Conservation (phyloP, 2,797 vertebrate species). For the Streptopelia turtur region DNA sequence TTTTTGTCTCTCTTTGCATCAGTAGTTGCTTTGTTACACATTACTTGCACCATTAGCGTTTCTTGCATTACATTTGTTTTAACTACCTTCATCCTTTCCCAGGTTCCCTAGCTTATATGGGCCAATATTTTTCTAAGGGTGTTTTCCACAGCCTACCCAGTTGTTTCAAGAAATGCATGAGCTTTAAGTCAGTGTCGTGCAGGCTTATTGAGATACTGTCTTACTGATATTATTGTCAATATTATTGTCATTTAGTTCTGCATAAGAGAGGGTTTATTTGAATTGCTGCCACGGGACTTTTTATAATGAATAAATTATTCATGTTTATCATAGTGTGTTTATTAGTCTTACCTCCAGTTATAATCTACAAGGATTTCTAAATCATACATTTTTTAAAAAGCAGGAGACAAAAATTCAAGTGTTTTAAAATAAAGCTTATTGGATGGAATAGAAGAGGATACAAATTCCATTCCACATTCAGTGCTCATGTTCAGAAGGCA, state of each 20-base stretch:
- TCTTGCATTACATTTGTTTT: background rate
- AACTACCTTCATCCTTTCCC: background rate
- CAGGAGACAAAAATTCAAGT: background rate
- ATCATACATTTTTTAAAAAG: background rate
- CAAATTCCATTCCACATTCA: background rate
- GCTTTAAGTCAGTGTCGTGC: background rate
- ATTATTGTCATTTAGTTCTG: background rate
- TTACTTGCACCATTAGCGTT: accelerated
- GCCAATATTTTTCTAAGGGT: background rate
- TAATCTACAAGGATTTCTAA: background rate
- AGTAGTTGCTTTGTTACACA: background rate
- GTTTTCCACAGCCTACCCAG: background rate
- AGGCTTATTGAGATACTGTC: background rate
- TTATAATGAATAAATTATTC: background rate
- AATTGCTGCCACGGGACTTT: background rate
- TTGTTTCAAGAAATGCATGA: background rate
- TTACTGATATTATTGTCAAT: background rate
- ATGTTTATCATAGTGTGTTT: background rate
- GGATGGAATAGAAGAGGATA: background rate
- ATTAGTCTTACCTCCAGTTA: background rate
- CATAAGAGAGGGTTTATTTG: background rate
- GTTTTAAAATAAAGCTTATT: background rate
- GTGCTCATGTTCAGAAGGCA: background rate
- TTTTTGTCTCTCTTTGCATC: background rate
- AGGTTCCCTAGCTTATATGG: background rate